Percentiles rank a stretch among this genome's conserved stretches.
Evolutionary conservation across 2,888 invertebrate species (phyloP).

Genomic region (Netelia melanura): DNA sequence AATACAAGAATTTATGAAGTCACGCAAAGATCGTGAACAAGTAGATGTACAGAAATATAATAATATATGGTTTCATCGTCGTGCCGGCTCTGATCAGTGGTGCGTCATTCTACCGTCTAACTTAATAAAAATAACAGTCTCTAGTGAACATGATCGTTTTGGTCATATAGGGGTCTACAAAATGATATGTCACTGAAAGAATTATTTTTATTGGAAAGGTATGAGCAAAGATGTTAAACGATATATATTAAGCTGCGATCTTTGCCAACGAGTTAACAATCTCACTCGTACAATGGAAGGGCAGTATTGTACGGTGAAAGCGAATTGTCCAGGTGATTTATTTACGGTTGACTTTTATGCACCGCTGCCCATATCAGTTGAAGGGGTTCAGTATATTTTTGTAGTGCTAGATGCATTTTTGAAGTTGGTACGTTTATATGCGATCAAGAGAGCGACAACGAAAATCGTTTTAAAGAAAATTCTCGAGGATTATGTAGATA

Average conservation of each 20-base stretch:
- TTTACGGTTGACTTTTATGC: too few species aligned
- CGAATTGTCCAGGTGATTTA: too few species aligned
- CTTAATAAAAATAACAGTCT: constrained; percentile 3
- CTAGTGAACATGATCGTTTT: constrained; percentile 34
- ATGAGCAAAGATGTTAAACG: constrained; percentile 47
- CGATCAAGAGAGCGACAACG: too few species aligned
- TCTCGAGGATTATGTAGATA: too few species aligned
- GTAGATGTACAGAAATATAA: constrained; percentile 17
- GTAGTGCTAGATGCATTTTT: not conserved
- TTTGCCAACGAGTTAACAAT: constrained; percentile 53
- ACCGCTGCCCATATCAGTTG: too few species aligned
- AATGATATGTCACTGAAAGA: constrained; percentile 27
- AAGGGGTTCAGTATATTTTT: too few species aligned
- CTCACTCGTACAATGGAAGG: not conserved
- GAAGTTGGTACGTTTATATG: too few species aligned
- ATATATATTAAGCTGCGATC: constrained; percentile 39
- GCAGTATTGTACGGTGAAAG: too few species aligned
- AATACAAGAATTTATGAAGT: not conserved
- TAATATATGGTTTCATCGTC: constrained; percentile 56
- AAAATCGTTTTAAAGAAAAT: too few species aligned
- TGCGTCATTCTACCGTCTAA: constrained; percentile 31
- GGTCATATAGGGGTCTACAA: constrained; percentile 60
- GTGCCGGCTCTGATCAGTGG: constrained; percentile 15
- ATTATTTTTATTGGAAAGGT: constrained; percentile 59
- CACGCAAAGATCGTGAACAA: not conserved